A percentile compares a stretch with the other conserved stretches of the same genome.
phyloP scores from a whole-genome alignment of 2,113 vertebrate species.

The Morone chrysops region DNA sequence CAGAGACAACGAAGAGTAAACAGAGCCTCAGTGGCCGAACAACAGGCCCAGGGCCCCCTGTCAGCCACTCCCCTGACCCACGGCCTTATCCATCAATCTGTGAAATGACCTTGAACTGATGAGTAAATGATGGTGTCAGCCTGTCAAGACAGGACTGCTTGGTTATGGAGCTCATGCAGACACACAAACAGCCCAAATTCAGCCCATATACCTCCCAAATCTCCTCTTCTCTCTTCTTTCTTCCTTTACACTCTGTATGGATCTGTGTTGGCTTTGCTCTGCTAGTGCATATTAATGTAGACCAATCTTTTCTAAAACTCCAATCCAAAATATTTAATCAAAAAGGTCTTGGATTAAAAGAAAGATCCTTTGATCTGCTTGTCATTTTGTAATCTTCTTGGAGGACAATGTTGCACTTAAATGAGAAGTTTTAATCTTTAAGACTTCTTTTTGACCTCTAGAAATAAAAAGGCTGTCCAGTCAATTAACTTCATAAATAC shows the following conservation, averaged over 20 bases:
- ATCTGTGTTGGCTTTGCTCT: constrained; percentile 13
- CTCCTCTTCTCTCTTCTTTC: constrained; percentile 37
- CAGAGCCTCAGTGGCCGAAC: constrained; percentile 76
- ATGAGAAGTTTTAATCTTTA: background rate
- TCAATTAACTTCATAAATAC: background rate
- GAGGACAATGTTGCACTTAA: background rate
- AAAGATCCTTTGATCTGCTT: background rate
- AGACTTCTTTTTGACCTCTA: background rate
- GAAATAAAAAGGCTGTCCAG: background rate
- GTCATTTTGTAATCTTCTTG: constrained; percentile 2
- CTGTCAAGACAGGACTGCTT: constrained; percentile 72
- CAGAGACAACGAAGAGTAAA: constrained; percentile 72
- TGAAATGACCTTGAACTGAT: constrained; percentile 80
- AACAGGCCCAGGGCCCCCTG: constrained; percentile 71
- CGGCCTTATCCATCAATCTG: constrained; percentile 75
- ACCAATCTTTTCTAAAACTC: background rate
- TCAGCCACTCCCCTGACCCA: constrained; percentile 63
- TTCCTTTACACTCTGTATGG: constrained; percentile 17
- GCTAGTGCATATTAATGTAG: constrained; percentile 44
- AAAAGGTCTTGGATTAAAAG: background rate
- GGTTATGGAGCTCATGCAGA: constrained; percentile 53
- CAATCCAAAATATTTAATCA: background rate
- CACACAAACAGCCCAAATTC: constrained; percentile 75
- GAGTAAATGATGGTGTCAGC: constrained; percentile 80
- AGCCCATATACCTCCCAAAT: constrained; percentile 19